phyloP scores from a whole-genome alignment of 2,888 invertebrate species.

The Amblyteles armatorius region DNA sequence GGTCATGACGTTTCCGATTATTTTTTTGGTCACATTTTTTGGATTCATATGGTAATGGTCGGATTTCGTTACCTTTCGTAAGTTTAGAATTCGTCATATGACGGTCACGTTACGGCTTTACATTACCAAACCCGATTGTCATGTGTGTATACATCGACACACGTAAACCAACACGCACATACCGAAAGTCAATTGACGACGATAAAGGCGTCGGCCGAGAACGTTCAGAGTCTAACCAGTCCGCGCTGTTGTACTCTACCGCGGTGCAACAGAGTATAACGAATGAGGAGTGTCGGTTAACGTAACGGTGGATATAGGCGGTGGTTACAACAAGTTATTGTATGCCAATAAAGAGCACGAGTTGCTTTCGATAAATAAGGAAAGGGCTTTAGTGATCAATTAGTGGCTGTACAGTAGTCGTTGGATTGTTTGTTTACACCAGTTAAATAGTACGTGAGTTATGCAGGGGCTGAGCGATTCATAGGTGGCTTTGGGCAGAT shows the following conservation, averaged over 20 bases:
- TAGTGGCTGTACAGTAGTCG: neutral
- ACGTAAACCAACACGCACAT: neutral
- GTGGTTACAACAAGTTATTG: neutral
- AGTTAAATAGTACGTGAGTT: neutral
- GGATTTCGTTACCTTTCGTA: no score
- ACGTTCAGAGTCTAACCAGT: conserved; percentile 8
- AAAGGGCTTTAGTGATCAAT: neutral
- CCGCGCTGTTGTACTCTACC: conserved; percentile 19
- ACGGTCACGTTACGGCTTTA: no score
- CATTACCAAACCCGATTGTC: neutral
- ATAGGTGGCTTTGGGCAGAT: neutral
- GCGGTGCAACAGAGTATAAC: conserved; percentile 16
- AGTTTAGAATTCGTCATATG: no score
- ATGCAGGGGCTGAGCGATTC: neutral
- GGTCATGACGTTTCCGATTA: no score
- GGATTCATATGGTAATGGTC: no score
- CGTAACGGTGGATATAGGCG: conserved; percentile 24
- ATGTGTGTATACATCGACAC: neutral
- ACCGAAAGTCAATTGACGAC: conserved; percentile 26
- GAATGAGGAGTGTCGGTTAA: conserved; percentile 26
- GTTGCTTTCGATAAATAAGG: neutral
- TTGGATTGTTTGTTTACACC: neutral
- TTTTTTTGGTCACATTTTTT: no score
- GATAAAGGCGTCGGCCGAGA: conserved; percentile 28
- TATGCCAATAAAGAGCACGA: neutral